Percentiles rank a stretch among this genome's conserved stretches.
These are phyloP conservation scores for Chloroclystis v-ata DNA, from an alignment of 2,888 invertebrate species.

Conservation along the genomic window DNA sequence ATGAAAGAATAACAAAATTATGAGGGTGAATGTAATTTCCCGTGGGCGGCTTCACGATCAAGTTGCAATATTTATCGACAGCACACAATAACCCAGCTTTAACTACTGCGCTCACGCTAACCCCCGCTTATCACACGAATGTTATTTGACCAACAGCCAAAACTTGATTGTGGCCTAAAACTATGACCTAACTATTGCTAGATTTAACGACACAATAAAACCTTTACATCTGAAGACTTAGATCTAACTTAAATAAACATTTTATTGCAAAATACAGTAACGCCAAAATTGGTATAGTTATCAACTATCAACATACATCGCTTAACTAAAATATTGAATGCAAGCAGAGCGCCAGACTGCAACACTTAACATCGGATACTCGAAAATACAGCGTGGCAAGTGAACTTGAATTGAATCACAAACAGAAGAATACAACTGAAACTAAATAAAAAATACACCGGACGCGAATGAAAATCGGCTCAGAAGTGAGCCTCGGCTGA, in stretches of 20 bases:
- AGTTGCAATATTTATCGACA: constrained; percentile 46
- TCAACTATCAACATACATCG: no score
- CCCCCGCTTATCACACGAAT: constrained; percentile 41
- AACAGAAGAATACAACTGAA: constrained; percentile 37
- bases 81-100: constrained; percentile 30
- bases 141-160: constrained; percentile 23
- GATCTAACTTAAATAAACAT: no score
- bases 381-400: constrained; percentile 28
- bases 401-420: constrained; percentile 37
- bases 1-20: constrained; percentile 11
- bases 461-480: constrained; percentile 47
- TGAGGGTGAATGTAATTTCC: constrained; percentile 45
- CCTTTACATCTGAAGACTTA: not conserved
- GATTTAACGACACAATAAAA: constrained; percentile 7
- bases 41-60: constrained; percentile 47
- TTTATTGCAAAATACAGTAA: no score
- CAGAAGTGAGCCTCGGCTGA: constrained; percentile 39
- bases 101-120: constrained; percentile 41
- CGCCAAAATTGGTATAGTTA: no score
- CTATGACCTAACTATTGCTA: constrained; percentile 10
- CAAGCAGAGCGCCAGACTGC: not conserved
- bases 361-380: constrained; percentile 27
- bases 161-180: constrained; percentile 24
- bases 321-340: no score
- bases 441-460: constrained; percentile 38